These are phyloP conservation scores for Panagrolaimus sp. DNA, from an alignment of 1,140 invertebrate species.

Conservation along the genomic window DNA sequence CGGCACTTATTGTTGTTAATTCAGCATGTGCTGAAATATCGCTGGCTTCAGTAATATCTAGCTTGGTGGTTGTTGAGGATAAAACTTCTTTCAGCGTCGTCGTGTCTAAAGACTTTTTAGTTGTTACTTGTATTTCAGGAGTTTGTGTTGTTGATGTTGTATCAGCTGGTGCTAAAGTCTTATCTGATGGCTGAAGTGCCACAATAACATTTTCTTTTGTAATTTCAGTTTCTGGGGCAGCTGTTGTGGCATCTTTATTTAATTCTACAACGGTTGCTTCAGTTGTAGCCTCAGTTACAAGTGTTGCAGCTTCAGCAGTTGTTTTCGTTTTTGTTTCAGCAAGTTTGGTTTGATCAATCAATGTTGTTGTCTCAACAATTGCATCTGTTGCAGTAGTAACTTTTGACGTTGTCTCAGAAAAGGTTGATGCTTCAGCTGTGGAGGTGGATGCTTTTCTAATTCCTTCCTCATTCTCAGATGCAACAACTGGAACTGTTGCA, in stretches of 20 bases:
- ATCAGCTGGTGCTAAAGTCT: neutral
- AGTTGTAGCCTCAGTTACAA: neutral
- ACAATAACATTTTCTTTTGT: neutral
- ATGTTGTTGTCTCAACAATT: neutral
- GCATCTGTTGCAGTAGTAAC: too few relatives aligned
- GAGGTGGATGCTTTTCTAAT: neutral
- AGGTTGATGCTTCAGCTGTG: too few relatives aligned
- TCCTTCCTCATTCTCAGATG: neutral
- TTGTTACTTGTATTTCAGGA: neutral
- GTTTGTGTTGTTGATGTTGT: neutral
- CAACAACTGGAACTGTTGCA: too few relatives aligned
- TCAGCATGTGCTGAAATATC: neutral
- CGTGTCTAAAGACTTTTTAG: neutral
- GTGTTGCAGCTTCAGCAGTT: neutral
- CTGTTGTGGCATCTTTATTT: neutral
- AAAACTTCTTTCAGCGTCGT: neutral
- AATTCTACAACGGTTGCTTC: neutral
- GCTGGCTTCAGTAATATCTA: neutral
- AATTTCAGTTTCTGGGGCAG: neutral
- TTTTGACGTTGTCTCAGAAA: too few relatives aligned
- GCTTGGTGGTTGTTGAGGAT: neutral
- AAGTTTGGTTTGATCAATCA: too few relatives aligned
- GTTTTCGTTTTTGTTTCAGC: neutral
- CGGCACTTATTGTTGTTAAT: neutral
- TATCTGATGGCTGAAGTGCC: neutral